Conservation (phyloP, 2,797 vertebrate species). For the Enteromius radiatus region DNA sequence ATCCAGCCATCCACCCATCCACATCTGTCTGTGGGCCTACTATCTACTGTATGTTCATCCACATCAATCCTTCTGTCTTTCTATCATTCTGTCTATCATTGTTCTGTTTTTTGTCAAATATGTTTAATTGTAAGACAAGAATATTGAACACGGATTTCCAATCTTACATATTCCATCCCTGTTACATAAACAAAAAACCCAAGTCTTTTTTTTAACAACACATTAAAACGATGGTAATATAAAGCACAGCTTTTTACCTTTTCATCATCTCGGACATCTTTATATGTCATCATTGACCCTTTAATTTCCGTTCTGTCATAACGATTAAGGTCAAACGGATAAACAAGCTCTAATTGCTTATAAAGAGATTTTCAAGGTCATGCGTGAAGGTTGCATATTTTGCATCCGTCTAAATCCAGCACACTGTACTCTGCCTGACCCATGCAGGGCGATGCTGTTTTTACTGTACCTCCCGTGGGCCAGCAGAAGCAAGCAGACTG, state of each 20-base stretch:
- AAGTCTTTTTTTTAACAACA: not conserved
- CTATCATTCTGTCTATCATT: not conserved
- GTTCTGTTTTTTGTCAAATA: not conserved
- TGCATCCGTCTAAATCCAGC: constrained; percentile 33
- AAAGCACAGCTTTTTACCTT: not conserved
- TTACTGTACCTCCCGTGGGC: constrained; percentile 67
- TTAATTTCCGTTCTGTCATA: constrained; percentile 26
- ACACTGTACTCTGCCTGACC: constrained; percentile 51
- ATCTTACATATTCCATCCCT: not conserved
- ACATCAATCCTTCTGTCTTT: not conserved
- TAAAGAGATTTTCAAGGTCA: constrained; percentile 29
- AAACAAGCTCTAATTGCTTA: constrained; percentile 17
- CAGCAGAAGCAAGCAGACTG: constrained; percentile 83
- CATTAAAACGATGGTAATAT: not conserved
- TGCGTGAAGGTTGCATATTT: constrained; percentile 26
- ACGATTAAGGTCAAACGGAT: constrained; percentile 3
- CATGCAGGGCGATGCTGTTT: constrained; percentile 42
- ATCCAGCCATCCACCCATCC: not conserved
- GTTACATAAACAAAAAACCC: not conserved
- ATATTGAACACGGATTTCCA: not conserved
- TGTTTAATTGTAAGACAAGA: not conserved
- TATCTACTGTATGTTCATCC: not conserved
- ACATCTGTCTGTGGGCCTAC: too few relatives aligned
- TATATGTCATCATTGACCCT: not conserved
- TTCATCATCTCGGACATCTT: not conserved